Evolutionary conservation across 2,888 invertebrate genomes (phyloP).

Genomic region (Phoronis australis): DNA sequence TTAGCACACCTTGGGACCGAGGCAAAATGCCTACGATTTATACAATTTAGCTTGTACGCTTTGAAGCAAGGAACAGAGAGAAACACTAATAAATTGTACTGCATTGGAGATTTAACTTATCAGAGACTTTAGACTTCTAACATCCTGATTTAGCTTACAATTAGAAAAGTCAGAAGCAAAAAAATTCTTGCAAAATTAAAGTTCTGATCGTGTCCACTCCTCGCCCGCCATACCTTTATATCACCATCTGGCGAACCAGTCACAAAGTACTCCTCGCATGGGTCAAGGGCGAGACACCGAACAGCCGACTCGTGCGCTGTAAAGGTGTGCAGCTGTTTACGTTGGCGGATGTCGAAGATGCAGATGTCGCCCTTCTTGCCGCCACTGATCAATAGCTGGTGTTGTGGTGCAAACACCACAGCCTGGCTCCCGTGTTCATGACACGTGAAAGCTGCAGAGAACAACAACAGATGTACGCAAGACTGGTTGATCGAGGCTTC

Average conservation of each 20-base stretch:
- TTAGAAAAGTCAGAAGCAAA: not conserved
- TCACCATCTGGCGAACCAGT: conserved; percentile 69
- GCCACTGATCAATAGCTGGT: conserved; percentile 89
- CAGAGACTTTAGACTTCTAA: no score
- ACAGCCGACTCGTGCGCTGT: conserved; percentile 88
- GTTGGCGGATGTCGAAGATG: conserved; percentile 89
- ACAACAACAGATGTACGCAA: no score
- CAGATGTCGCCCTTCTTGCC: conserved; percentile 96
- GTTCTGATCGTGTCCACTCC: no score
- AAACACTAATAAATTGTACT: no score
- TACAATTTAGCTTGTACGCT: no score
- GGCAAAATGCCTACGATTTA: no score
- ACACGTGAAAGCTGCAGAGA: conserved; percentile 87
- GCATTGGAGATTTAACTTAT: no score
- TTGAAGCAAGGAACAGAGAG: no score
- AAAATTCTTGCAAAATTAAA: no score
- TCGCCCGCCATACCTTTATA: conserved; percentile 55
- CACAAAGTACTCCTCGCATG: conserved; percentile 91
- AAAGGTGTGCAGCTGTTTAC: conserved; percentile 61
- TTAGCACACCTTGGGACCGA: no score
- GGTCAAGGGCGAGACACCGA: conserved; percentile 90
- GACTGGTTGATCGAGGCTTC: no score
- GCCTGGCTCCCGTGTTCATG: conserved; percentile 88
- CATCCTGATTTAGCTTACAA: not conserved
- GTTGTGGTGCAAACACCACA: conserved; percentile 85